Evolutionary conservation across 2,888 invertebrate species (phyloP).

Genomic region (Synanthedon andrenaeformis): DNA sequence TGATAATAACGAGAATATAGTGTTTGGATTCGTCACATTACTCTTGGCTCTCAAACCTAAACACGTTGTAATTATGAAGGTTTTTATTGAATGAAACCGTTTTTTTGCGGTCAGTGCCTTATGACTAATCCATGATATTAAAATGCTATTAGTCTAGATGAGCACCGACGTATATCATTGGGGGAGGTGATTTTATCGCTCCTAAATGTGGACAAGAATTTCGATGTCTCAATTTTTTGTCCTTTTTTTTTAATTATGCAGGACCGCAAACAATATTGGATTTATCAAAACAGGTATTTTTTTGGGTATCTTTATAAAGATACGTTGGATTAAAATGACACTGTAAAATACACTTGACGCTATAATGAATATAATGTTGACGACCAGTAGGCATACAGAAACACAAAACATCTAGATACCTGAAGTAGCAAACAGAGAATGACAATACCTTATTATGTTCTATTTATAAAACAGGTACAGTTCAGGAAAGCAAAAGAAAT

Average conservation of each 20-base stretch:
- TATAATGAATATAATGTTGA: too few relatives aligned
- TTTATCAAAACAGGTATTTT: constrained; percentile 13
- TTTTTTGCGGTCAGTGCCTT: constrained; percentile 2
- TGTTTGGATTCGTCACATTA: not conserved
- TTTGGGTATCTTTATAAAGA: too few relatives aligned
- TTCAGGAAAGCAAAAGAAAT: too few relatives aligned
- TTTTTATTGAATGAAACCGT: constrained; percentile 2
- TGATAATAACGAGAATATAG: too few relatives aligned
- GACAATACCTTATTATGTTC: too few relatives aligned
- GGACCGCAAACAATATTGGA: constrained; percentile 34
- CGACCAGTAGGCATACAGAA: too few relatives aligned
- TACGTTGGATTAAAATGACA: too few relatives aligned
- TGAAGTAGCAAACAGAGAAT: too few relatives aligned
- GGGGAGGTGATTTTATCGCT: constrained; percentile 56
- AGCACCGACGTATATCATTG: constrained; percentile 54
- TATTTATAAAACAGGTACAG: too few relatives aligned
- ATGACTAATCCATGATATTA: constrained; percentile 60
- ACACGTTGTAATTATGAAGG: not conserved
- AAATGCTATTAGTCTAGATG: constrained; percentile 64
- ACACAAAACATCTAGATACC: too few relatives aligned
- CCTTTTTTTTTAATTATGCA: constrained; percentile 38
- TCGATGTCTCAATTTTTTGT: constrained; percentile 37
- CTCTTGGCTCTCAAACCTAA: not conserved
- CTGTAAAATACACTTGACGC: too few relatives aligned
- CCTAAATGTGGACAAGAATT: constrained; percentile 57